Evolutionary conservation across 1,140 invertebrate species (phyloP), one percentile per base, ranked within the genome.

Genomic region (Nasonia giraulti): DNA sequence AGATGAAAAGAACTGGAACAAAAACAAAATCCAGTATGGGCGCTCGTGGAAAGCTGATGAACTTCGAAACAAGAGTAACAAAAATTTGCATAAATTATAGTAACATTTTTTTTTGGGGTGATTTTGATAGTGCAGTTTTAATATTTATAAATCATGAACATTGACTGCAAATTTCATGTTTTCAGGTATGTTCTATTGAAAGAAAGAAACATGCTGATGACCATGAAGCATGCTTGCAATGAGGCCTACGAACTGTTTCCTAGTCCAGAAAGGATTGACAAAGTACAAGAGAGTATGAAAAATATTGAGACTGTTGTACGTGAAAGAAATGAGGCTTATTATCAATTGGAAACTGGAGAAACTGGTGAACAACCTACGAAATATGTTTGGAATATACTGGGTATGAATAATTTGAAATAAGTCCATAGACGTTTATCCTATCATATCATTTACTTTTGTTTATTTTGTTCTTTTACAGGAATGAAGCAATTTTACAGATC

Each of bases 41-140:
- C 94, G 99, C 89, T 94, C 97, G 1, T 99, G 99, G 99, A 96
- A 93, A 86, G 92, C 94, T 71, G 98, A 99, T 89, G 99, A 99
- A 93, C 92, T 99, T 40, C 94, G 99, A 89, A 95, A 99, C 50
- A 99, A 99, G 93, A 98, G 97, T 78, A 99, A 99, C 92, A 94
- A 95, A 76, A 99, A 99, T 93, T 94, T 99, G 73, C 99, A 99
- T 89, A 99, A 99, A 94, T 93, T 99, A 82, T 99, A 99, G 99
- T 99, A 93, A 89, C 88, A 68, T 11, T 75, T 86, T n/a, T 80
- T 80, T 76, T 27, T 73, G 82, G 79, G 14, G 2, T 37, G 44
- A 66, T 50, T 8, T 11, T 80, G 0, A 27, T 47, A 55, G n/a
- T 17, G 12, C 17, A 55, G 3, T 55, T 62, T 78, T 50, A 23